Conservation (phyloP, 2,113 vertebrate genomes). For the Periophthalmus modestus region DNA sequence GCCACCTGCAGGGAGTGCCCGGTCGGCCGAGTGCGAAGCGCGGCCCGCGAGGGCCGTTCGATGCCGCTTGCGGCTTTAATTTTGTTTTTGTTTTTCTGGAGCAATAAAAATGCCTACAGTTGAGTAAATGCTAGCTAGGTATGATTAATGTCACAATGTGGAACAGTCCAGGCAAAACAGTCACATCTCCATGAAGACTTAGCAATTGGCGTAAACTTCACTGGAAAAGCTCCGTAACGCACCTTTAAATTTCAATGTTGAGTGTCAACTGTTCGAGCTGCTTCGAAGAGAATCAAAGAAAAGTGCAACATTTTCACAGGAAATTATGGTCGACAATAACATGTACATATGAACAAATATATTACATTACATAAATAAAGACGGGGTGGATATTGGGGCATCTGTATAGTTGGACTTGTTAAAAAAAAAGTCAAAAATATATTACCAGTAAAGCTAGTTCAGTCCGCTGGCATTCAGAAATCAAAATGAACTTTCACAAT, state of each 20-base stretch:
- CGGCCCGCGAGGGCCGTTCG: no score
- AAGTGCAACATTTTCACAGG: slow-evolving; percentile 60
- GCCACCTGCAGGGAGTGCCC: no score
- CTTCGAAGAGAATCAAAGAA: slow-evolving; percentile 52
- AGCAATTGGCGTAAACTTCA: not conserved
- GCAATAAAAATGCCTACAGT: not conserved
- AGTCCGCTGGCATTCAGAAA: slow-evolving; percentile 50
- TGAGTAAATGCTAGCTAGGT: not conserved
- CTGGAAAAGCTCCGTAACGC: not conserved
- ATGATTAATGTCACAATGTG: not conserved
- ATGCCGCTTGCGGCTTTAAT: no score
- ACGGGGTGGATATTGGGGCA: slow-evolving; percentile 48
- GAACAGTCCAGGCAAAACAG: not conserved
- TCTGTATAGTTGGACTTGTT: slow-evolving; percentile 41
- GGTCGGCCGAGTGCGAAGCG: no score
- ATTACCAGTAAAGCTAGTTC: slow-evolving; percentile 54
- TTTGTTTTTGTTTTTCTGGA: no score
- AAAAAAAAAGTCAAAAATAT: slow-evolving; percentile 33
- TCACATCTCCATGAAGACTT: no score
- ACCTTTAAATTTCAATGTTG: slow-evolving; percentile 21
- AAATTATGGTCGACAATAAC: slow-evolving; percentile 58
- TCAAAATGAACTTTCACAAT: slow-evolving; percentile 42
- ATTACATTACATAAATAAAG: slow-evolving; percentile 60
- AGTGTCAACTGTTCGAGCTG: slow-evolving; percentile 74
- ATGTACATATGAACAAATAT: slow-evolving; percentile 75